Base-by-base conservation (phyloP, 2,797 vertebrate genomes). In the Petrocephalus sullivani region DNA sequence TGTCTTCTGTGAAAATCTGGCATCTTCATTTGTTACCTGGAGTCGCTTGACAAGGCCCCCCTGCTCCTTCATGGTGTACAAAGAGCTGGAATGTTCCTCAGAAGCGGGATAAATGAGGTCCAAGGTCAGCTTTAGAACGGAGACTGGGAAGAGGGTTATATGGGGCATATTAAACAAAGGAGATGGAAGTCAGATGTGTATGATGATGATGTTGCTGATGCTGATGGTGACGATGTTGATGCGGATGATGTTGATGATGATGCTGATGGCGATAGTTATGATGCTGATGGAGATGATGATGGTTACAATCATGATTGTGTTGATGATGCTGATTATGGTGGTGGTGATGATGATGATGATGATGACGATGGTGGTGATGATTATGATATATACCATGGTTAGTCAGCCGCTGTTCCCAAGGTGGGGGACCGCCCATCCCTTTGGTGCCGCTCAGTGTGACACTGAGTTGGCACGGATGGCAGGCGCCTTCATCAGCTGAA, bases 1-100 rank as follows among this genome's bases (percentile, higher is more conserved):
- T 92, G 89, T 93, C 94, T 93, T 93, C 93, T 87, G 92, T 91
- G 71, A 91, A 91, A 92, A 89, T 67, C 90, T n/a, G 90, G 88
- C 92, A 92, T 91, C 86, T 89, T 90, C 85, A 89, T 81, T 91
- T 90, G 51, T 57, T 57, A 56, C 46, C 46, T 49, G 81, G 49
- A 83, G 81, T 21, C 9, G 49, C n/a, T 83, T 83, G 46, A 83
- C 81, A 21, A 12, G 19, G 3, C 64, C 64, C 21, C 81, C 41
- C 10, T 0, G 6, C 49, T 83, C 23, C n/a, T 81, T n/a, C 75
- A 81, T n/a, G 75, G 33, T 9, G n/a, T 23, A 83, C 8, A 83
- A 83, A 78, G 37, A 78, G 16, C 71, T 78, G 37, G 46, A 83
- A 51, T 51, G 21, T 53, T 51, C 81, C 49, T 28, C 81, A 83